Percentiles rank a stretch among this genome's conserved stretches.
These are phyloP conservation scores for Calyptommatus sinebrachiatus DNA, from an alignment of 2,113 vertebrate species.

Conservation along the genomic window DNA sequence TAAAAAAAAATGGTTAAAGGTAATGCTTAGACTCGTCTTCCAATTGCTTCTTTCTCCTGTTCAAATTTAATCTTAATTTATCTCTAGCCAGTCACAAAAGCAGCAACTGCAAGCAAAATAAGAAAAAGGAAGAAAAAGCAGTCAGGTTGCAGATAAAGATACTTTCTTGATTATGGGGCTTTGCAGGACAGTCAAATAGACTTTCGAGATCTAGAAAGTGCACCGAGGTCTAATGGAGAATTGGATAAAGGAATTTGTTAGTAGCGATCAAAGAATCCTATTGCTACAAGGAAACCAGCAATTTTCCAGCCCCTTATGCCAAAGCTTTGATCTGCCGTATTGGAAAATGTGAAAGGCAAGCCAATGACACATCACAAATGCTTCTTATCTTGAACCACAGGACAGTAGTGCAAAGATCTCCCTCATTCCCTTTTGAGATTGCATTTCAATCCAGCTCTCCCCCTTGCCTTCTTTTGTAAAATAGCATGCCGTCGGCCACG, in stretches of 20 bases:
- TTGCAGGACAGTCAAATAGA: conserved; percentile 19
- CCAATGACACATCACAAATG: conserved; percentile 60
- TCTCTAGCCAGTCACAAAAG: conserved; percentile 12
- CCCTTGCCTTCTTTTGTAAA: conserved; percentile 16
- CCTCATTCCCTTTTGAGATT: conserved; percentile 29
- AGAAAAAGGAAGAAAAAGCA: conserved; percentile 35
- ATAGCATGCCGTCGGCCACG: conserved; percentile 19
- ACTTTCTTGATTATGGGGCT: neutral
- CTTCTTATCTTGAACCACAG: conserved; percentile 48
- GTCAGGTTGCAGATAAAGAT: conserved; percentile 31
- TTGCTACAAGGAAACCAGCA: conserved; percentile 39
- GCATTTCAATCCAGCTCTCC: conserved; percentile 6
- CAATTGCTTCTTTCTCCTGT: neutral
- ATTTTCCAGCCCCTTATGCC: conserved; percentile 47
- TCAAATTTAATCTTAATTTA: neutral
- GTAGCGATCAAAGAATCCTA: conserved; percentile 51
- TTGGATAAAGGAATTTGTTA: conserved; percentile 37
- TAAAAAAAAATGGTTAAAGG: too few species aligned
- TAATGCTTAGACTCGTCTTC: neutral
- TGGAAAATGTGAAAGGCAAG: conserved; percentile 52
- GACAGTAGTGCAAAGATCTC: conserved; percentile 33
- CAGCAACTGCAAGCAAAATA: neutral
- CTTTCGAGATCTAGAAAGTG: conserved; percentile 40
- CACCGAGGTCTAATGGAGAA: conserved; percentile 41
- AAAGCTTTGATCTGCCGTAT: conserved; percentile 62